Evolutionary conservation across 2,113 vertebrate species (phyloP), one percentile per base, ranked within the genome.

Genomic region (Scolopax mira): DNA sequence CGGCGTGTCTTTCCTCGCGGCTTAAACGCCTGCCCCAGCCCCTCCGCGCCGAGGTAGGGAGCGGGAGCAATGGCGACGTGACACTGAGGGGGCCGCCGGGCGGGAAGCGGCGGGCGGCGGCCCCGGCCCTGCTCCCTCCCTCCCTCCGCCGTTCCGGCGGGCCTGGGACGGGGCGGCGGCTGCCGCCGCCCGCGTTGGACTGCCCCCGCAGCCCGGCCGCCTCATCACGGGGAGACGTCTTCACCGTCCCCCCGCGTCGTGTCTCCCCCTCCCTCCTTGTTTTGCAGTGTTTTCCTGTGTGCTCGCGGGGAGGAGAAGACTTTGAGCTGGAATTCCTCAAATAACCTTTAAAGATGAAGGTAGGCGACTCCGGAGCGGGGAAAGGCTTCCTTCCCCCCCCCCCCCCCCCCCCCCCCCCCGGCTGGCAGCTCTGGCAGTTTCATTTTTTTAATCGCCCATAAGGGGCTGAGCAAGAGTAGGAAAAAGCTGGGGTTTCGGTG

Each of bases 341-440:
- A 97, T 98, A 99, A 96, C 98, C 98, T 92, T 62, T 90, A 73
- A 98, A 98, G 94, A 99, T 99, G 99, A 99, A 99, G 99, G 99
- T 99, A 98, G 98, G 99, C 97, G 11, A 21, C 79, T 69, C 57
- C 57, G 80, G 85, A 35, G 67, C 46, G 58, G 71, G 64, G 46
- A 41, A 18, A 39, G 81, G 58, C 58, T 67, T 41, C 65, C 39
- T 42, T 14, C 8, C 23, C 41, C 10, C 79, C 8, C 23, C 41
- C 10, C 79, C n/a, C 16, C 8, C 23, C 39, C 10, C 80, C 8
- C 10, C 39, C 10, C 16, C 8, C 23, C 41, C 10, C 79, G 37
- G 31, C 60, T 28, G 8, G 41, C 35, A n/a, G 65, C 74, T 70
- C 52, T 18, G 66, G 64, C 62, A 17, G 51, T 88, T 85, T 52